These are phyloP conservation scores for Meloidogyne floridensis DNA, from an alignment of 1,140 invertebrate genomes.

Conservation along the genomic window DNA sequence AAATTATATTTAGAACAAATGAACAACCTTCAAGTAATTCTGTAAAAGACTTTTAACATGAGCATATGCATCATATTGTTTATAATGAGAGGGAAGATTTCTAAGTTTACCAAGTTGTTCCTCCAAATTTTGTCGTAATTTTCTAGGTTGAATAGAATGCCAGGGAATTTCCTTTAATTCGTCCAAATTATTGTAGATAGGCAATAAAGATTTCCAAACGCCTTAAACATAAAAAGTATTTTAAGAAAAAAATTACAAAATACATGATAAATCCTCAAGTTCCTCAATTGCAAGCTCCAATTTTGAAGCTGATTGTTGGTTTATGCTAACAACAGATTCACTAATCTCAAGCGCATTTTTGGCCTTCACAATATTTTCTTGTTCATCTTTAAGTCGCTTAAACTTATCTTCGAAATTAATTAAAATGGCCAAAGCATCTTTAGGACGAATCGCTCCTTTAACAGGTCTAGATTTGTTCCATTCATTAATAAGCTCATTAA, in stretches of 20 bases:
- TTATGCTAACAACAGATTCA: constrained; percentile 71
- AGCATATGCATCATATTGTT: constrained; percentile 96
- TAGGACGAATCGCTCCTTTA: constrained; percentile 80
- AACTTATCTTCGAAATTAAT: constrained; percentile 92
- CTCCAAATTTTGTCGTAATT: constrained; percentile 87
- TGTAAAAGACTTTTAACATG: constrained; percentile 92
- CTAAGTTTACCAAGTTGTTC: constrained; percentile 88
- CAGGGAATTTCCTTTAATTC: constrained; percentile 96
- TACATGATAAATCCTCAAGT: constrained; percentile 85
- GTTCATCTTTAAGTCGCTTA: constrained; percentile 88
- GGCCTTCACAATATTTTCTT: constrained; percentile 94
- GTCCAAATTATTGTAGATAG: constrained; percentile 95
- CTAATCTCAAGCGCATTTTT: constrained; percentile 96
- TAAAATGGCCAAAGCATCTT: constrained; percentile 87
- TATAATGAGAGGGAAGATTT: constrained; percentile 87
- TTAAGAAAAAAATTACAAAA: constrained; percentile 28
- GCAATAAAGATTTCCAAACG: constrained; percentile 91
- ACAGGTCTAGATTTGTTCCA: constrained; percentile 97
- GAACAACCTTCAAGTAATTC: constrained; percentile 76
- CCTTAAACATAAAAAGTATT: constrained; percentile 52
- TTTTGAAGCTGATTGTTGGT: constrained; percentile 68
- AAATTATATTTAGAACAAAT: not conserved
- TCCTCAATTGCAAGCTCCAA: constrained; percentile 94
- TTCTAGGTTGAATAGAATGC: constrained; percentile 91
- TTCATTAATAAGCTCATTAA: constrained; percentile 85